Conservation (phyloP, 2,888 invertebrate species). For the Cataglyphis rosenhaueri region DNA sequence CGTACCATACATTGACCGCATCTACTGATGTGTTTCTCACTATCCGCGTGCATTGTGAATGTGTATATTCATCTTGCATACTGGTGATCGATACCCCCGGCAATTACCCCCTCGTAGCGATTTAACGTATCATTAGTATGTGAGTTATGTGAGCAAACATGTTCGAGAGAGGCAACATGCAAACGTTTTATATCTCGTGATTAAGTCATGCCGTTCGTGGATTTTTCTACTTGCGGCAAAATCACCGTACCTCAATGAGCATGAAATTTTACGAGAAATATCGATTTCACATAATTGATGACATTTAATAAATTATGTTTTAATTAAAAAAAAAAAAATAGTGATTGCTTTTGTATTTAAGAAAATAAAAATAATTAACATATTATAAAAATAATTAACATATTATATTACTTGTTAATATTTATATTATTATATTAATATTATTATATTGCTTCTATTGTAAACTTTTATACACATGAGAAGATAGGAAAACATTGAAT, state of each 20-base stretch:
- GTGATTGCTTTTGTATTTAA: not conserved
- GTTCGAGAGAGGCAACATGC: conserved; percentile 59
- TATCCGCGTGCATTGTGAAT: not conserved
- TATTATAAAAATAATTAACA: not conserved
- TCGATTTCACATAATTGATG: not conserved
- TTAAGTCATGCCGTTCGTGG: not conserved
- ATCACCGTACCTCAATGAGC: not conserved
- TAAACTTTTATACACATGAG: not conserved
- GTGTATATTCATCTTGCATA: conserved; percentile 40
- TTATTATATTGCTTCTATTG: not conserved
- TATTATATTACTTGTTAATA: not conserved
- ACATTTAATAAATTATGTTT: not conserved
- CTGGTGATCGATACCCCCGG: conserved; percentile 64
- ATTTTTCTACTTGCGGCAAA: conserved; percentile 30
- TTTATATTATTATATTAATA: not conserved
- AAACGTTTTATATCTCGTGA: conserved; percentile 62
- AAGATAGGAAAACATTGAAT: not conserved
- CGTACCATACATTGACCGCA: not conserved
- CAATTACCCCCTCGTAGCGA: conserved; percentile 73
- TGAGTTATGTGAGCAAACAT: conserved; percentile 74
- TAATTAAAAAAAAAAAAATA: not conserved
- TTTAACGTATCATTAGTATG: conserved; percentile 74
- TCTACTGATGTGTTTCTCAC: not conserved
- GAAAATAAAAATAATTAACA: not conserved
- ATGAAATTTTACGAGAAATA: not conserved